Base-by-base conservation (phyloP, 1,140 invertebrate genomes). In the Fopius arisanus region DNA sequence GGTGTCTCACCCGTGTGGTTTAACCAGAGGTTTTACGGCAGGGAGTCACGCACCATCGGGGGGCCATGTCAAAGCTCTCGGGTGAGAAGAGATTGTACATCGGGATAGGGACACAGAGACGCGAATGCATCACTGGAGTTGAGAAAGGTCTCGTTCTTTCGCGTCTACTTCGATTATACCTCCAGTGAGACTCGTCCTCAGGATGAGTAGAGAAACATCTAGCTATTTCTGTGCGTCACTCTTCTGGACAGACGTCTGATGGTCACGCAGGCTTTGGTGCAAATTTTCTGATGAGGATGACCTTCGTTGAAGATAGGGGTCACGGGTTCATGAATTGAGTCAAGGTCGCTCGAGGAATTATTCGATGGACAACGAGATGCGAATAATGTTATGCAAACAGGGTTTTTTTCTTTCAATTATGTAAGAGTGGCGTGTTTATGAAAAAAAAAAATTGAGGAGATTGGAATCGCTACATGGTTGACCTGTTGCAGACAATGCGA, bases 21-120 rank as follows among this genome's bases (percentile, higher is more conserved):
- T 62, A 43, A 63, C n/a, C 33, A 43, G 51, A 71, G 16, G 16
- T 72, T 37, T 59, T 65, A 72, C 48, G 54, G 28, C 59, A 65
- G 31, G 33, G 21, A 72, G 70, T 72, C 70, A 72, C 70, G 70
- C 70, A 72, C 59, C 33, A 26, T 65, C 59, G 23, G 59, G 69
- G 33, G 33, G 26, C 70, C 59, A 63, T 33, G 23, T 69, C 40
- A 69, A 48, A 69, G 41, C 5, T 9, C 16, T 9, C 16, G 7
- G 26, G 43, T 31, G 43, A 69, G 14, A 29, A 51, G 26, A 69
- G 26, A 31, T 28, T 14, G 28, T 29, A 69, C 40, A 62, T 31
- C 26, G 23, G n/a, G 67, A 69, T 69, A 65, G 62, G 10, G 16
- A 65, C 21, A 28, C 10, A 28, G 54, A 26, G 54, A 31, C 62